Evolutionary conservation across 2,888 invertebrate genomes (phyloP), one percentile per base, ranked within the genome.

Genomic region (Drosophila falleni): DNA sequence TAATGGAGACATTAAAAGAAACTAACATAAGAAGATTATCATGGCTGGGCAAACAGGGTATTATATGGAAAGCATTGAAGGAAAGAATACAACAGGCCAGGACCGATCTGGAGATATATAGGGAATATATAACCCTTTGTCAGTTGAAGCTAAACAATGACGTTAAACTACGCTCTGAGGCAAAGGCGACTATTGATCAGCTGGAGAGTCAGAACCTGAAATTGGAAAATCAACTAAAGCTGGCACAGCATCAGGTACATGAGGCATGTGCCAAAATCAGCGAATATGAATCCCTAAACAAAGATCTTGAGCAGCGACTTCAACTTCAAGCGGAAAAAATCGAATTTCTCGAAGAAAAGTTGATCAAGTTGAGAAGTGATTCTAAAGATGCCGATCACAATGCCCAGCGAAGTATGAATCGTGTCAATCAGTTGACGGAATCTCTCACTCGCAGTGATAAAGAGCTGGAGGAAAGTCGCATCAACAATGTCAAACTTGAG

Each of bases 261-360:
- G 54, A 65, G 16, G 54, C 65, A 15, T 33, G 39, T 23, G 31
- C 8, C 8, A 41, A 61, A 0, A 46, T 74, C 5, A 9, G 5
- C 1, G 50, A 69, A 3, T 37, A 44, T 23, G 49, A 54, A 10
- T 58, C 58, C 0, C 9, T 42, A n/a, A 54, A 50, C 10, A 51
- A 42, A 29, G 51, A 47, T 2, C 35, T 71, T 11, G 49, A 71
- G 55, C 66, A 53, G 6, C 66, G 35, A 5, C 29, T 66, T 13
- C 50, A 66, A 3, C 13, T 59, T 16, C 66, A 75, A 9, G 9
- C 42, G 3, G 66, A 74, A 9, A 60, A 60, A 11, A 60, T 71
- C 42, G 66, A 75, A 9, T 11, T 31, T 15, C 55, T 74, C 19
- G 44, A 11, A 47, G 39, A 33, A 39, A 42, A 75, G 44, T 13